phyloP scores from a whole-genome alignment of 2,113 vertebrate species.

The Nibea coibor region DNA sequence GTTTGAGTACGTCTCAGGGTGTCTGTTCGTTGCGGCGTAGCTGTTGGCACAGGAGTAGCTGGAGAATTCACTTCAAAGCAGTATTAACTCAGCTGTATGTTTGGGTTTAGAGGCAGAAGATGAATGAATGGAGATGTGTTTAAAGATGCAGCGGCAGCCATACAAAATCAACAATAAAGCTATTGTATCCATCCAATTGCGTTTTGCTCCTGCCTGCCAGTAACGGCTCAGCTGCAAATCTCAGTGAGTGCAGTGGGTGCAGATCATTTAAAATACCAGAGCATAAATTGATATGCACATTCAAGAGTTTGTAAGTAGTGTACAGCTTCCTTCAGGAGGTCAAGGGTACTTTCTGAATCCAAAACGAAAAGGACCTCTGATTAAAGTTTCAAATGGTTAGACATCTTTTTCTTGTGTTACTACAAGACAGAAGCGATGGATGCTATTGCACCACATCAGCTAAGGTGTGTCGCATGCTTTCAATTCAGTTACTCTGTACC shows the following conservation, averaged over 20 bases:
- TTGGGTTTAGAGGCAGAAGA: constrained; percentile 22
- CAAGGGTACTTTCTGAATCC: not conserved
- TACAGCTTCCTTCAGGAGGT: not conserved
- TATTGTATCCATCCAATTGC: not conserved
- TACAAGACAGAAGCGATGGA: not conserved
- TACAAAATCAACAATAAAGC: constrained; percentile 1
- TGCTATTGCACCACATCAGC: not conserved
- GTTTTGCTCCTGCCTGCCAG: not conserved
- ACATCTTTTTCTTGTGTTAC: not conserved
- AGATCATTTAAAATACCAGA: constrained; percentile 9
- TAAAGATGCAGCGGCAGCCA: constrained; percentile 5
- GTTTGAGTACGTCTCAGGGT: constrained; percentile 30
- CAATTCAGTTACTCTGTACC: not conserved
- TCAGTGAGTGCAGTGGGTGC: not conserved
- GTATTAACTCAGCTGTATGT: constrained; percentile 38
- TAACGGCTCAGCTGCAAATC: constrained; percentile 2
- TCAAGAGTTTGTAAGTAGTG: not conserved
- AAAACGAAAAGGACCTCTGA: not conserved
- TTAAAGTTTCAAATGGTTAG: not conserved
- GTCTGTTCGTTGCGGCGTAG: constrained; percentile 19
- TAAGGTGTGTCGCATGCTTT: not conserved
- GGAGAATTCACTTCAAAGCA: constrained; percentile 52
- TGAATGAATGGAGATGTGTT: constrained; percentile 4
- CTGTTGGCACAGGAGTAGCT: constrained; percentile 25
- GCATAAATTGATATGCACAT: not conserved